Percentiles rank a stretch among this genome's conserved stretches.
phyloP scores from a whole-genome alignment of 2,888 invertebrate genomes.

The Thera britannica region DNA sequence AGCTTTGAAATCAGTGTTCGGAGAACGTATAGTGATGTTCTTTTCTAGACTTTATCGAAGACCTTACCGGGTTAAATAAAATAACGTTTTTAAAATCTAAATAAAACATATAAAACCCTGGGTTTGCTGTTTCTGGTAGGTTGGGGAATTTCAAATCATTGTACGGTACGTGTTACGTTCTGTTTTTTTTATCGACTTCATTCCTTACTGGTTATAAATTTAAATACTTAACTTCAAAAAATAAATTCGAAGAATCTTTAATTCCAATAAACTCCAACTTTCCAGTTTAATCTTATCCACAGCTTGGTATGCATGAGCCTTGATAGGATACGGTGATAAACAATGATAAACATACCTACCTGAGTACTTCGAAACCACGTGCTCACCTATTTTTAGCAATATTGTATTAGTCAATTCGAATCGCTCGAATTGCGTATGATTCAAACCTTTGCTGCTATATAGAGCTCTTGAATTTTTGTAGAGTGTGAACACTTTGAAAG shows the following conservation, averaged over 20 bases:
- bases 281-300: constrained; percentile 26
- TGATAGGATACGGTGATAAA: constrained; percentile 13
- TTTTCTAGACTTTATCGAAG: too few relatives aligned
- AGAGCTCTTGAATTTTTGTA: background rate
- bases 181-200: too few relatives aligned
- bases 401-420: background rate
- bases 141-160: too few relatives aligned
- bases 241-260: constrained; percentile 3
- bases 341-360: constrained; percentile 14
- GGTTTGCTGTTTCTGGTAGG: too few relatives aligned
- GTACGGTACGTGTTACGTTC: too few relatives aligned
- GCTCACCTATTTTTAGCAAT: background rate
- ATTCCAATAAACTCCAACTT: constrained; percentile 4
- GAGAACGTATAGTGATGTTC: too few relatives aligned
- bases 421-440: background rate
- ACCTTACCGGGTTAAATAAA: too few relatives aligned
- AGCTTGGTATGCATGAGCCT: constrained; percentile 1
- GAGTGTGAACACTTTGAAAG: too few relatives aligned
- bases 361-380: background rate
- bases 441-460: background rate
- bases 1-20: background rate
- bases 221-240: constrained; percentile 1
- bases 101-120: too few relatives aligned
- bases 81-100: too few relatives aligned
- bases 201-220: too few relatives aligned